Evolutionary conservation across 2,888 invertebrate species (phyloP), one percentile per base, ranked within the genome.

Genomic region (Drosophila greeni): DNA sequence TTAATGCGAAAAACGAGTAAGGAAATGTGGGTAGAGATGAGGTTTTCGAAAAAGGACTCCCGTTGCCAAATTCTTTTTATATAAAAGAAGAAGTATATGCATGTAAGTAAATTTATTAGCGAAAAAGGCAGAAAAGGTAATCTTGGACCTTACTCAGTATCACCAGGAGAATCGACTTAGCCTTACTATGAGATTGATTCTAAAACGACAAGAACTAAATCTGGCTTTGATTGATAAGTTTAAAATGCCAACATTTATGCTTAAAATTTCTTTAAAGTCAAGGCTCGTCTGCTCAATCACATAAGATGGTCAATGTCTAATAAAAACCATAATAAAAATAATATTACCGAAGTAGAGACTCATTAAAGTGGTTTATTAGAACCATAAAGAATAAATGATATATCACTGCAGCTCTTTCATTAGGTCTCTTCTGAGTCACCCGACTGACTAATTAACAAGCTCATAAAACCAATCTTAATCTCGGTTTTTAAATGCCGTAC

Each of bases 401-500:
- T 36, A 9, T 37, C n/a, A 9, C 18, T 8, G 14, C n/a, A 54
- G 33, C 29, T 43, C 24, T 57, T 23, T 20, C 18, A 18, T 9
- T 11, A 24, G 2, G 20, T 42, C 42, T 58, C 14, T 26, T 0
- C 42, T 62, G 52, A 61, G 33, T 61, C 60, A 61, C 23, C 6
- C 8, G 14, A 26, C 23, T 34, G 36, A 26, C 49, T 56, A 56
- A 61, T 61, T 54, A 59, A 60, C 57, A 64, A 60, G 47, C 58
- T 20, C 51, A 62, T 61, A 61, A 62, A 62, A 43, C 11, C 61
- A 5, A 43, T 37, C 61, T 61, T 52, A 43, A 62, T 31, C 20
- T 37, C 16, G 12, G 31, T 11, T 52, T 52, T 36, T 61, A 52
- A 61, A 52, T 61, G 61, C 42, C 52, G 36, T 51, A 24, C 61